phyloP scores from a whole-genome alignment of 2,888 invertebrate genomes.

The Carcina quercana region DNA sequence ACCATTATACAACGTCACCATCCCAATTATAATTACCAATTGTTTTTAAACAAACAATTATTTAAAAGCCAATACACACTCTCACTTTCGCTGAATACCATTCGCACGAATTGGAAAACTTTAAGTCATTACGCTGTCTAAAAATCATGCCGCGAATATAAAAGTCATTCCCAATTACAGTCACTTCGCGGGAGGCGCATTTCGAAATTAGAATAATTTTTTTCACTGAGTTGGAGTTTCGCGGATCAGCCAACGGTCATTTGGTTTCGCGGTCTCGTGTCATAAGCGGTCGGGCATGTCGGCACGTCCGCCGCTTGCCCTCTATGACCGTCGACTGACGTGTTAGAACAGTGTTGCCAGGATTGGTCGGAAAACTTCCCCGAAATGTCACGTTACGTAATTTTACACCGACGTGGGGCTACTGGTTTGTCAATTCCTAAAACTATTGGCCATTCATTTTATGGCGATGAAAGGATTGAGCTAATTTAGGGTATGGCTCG shows the following conservation, averaged over 20 bases:
- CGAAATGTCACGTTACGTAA: slow-evolving; percentile 24
- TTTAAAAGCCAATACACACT: slow-evolving; percentile 35
- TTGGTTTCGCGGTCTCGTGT: slow-evolving; percentile 17
- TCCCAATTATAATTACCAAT: slow-evolving; percentile 1
- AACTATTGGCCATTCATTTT: background rate
- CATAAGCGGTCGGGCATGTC: slow-evolving; percentile 38
- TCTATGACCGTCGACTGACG: slow-evolving; percentile 56
- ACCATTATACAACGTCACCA: slow-evolving; percentile 47
- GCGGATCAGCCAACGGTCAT: background rate
- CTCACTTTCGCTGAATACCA: slow-evolving; percentile 43
- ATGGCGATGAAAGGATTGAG: too few relatives aligned
- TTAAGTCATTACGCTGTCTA: slow-evolving; percentile 45
- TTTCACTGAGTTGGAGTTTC: slow-evolving; percentile 6
- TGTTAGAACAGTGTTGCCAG: slow-evolving; percentile 34
- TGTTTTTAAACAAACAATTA: slow-evolving; percentile 13
- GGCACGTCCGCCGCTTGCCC: slow-evolving; percentile 42
- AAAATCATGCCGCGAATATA: too few relatives aligned
- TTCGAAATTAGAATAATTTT: slow-evolving; percentile 1
- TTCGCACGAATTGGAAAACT: slow-evolving; percentile 27
- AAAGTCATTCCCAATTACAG: slow-evolving; percentile 4
- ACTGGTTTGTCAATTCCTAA: background rate
- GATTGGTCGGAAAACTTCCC: slow-evolving; percentile 15
- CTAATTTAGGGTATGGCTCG: too few relatives aligned
- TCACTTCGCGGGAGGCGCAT: background rate
- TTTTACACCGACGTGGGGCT: slow-evolving; percentile 3